A percentile compares a stretch with the other conserved stretches of the same genome.
These are phyloP conservation scores for Orchesella flavescens DNA, from an alignment of 2,888 invertebrate species.

Conservation along the genomic window DNA sequence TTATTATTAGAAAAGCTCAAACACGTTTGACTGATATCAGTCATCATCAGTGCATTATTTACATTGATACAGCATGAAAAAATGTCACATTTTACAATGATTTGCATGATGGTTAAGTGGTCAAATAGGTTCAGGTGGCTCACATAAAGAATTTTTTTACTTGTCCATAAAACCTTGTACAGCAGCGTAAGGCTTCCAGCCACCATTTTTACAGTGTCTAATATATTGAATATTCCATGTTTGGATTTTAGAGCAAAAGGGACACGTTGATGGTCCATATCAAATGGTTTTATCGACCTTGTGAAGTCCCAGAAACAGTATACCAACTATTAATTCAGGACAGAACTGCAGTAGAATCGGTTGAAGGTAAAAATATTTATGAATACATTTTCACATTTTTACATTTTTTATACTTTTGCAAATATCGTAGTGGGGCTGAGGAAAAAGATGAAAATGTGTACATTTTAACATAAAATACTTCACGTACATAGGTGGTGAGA, in stretches of 20 bases:
- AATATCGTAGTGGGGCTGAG: background rate
- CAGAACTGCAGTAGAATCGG: conserved; percentile 69
- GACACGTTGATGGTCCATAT: conserved; percentile 76
- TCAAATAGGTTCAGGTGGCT: no score
- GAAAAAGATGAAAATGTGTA: background rate
- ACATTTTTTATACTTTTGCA: no score
- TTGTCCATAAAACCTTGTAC: no score
- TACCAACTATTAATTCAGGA: conserved; percentile 74
- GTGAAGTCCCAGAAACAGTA: conserved; percentile 77
- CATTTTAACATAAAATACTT: background rate
- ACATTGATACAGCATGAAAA: no score
- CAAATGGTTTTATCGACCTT: conserved; percentile 77
- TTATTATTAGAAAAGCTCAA: no score
- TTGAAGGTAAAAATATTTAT: conserved; percentile 49
- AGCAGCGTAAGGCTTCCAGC: background rate
- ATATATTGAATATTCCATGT: conserved; percentile 47
- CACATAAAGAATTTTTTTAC: no score
- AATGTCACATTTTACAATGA: no score
- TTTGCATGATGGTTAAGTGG: no score
- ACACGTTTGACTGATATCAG: no score
- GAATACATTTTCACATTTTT: no score
- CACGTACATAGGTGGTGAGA: conserved; percentile 56
- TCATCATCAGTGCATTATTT: no score
- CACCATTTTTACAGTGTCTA: background rate
- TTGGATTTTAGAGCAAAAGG: conserved; percentile 75